These are phyloP conservation scores for Thera britannica DNA, from an alignment of 2,888 invertebrate species.

Conservation along the genomic window DNA sequence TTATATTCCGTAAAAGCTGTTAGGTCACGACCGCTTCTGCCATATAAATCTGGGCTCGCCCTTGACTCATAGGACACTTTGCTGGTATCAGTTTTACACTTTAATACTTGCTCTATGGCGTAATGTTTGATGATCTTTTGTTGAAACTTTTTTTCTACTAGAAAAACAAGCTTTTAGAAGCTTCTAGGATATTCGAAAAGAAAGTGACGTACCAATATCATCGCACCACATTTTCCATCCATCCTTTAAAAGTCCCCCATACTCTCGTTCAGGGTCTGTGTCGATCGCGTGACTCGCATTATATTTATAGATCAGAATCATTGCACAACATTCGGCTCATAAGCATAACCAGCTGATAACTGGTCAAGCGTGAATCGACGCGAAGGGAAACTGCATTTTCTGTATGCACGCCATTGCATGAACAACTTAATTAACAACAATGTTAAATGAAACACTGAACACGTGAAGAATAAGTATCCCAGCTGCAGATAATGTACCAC, in stretches of 20 bases:
- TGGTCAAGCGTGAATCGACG: conserved; percentile 15
- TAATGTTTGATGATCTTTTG: no score
- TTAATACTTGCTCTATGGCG: no score
- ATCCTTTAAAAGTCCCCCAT: no score
- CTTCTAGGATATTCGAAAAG: no score
- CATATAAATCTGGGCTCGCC: background rate
- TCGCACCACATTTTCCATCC: no score
- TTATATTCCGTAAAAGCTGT: background rate
- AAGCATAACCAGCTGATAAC: conserved; percentile 2
- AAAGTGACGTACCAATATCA: no score
- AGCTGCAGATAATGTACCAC: background rate
- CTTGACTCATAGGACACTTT: no score
- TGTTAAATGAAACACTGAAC: conserved; percentile 6
- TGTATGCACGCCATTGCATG: background rate
- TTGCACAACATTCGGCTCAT: conserved; percentile 4
- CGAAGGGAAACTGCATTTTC: conserved; percentile 13
- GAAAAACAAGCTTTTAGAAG: no score
- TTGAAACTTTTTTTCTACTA: no score
- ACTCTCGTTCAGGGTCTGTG: no score
- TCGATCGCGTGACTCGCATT: background rate
- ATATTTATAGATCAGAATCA: background rate
- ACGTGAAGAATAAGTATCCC: background rate
- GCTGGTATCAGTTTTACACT: no score
- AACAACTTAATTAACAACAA: conserved; percentile 7
- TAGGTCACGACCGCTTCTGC: background rate